These are phyloP conservation scores for Acronicta leporina DNA, from an alignment of 2,888 invertebrate species.

Conservation along the genomic window DNA sequence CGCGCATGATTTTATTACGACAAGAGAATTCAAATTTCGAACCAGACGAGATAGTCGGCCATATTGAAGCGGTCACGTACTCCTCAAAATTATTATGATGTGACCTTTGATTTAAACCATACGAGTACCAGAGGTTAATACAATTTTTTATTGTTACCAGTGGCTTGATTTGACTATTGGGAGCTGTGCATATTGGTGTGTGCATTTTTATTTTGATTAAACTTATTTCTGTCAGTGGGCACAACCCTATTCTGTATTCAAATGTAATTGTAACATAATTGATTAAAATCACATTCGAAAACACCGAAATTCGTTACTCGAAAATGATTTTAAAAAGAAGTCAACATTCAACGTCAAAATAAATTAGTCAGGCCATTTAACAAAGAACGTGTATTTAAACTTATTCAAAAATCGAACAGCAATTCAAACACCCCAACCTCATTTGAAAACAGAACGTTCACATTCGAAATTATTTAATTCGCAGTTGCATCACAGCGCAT, in stretches of 20 bases:
- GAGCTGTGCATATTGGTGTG: constrained; percentile 48
- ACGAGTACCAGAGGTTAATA: constrained; percentile 78
- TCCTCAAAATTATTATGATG: constrained; percentile 80
- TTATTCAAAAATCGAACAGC: constrained; percentile 13
- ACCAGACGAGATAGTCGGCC: constrained; percentile 76
- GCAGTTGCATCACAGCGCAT: constrained; percentile 58
- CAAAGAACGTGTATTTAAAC: neutral
- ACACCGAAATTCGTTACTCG: neutral
- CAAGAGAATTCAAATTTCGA: constrained; percentile 85
- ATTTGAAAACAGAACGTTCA: constrained; percentile 32
- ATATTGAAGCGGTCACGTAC: constrained; percentile 83
- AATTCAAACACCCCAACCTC: constrained; percentile 27
- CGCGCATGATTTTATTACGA: constrained; percentile 85
- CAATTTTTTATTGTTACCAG: constrained; percentile 80
- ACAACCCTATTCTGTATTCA: too few species aligned
- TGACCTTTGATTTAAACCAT: constrained; percentile 83
- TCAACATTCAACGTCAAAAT: neutral
- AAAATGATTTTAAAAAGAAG: neutral
- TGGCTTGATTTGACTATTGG: constrained; percentile 73
- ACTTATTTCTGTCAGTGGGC: too few species aligned
- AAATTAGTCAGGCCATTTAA: neutral
- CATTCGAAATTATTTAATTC: constrained; percentile 52
- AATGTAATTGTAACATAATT: too few species aligned
- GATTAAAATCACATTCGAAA: neutral
- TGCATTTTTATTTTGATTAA: too few species aligned